Base-by-base conservation (phyloP, 2,113 vertebrate species). In the Shinisaurus crocodilurus region DNA sequence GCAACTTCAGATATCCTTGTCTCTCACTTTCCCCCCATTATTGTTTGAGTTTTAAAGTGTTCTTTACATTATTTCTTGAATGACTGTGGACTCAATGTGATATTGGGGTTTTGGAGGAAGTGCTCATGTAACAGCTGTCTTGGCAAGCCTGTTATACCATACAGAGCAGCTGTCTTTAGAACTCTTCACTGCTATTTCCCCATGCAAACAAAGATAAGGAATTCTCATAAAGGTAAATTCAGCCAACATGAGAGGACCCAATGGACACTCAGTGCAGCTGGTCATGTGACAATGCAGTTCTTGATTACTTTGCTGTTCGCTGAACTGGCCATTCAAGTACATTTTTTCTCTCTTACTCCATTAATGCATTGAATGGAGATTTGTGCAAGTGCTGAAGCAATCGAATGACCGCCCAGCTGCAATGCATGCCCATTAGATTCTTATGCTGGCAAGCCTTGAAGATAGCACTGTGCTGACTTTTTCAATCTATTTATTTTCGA, bases 161-260 rank as follows among this genome's bases (percentile, higher is more conserved):
- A 69, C 90, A 72, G 20, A 43, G 23, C 84, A 29, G 50, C 77
- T 92, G 90, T 93, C 90, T 20, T 74, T 82, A 93, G 27, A 69
- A 18, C 16, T 54, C 7, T 67, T 92, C 18, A 43, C 57, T 45
- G 57, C 79, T 57, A 23, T 34, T 85, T 89, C 23, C 75, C 40
- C 90, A 1, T 37, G 92, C 10, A 0, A 10, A 37, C 1, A 20
- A 89, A 43, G 69, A 93, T 2, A 60, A 54, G 25, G 90, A 92
- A 57, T 74, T 83, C 87, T 92, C 5, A 18, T 87, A 85, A 15
- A 81, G 67, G 48, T 70, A 88, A 88, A 94, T 92, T 90, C 94
- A 87, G 80, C 87, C 81, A 89, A 2, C 5, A 90, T 90, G 60
- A 85, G 72, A 85, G 34, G 57, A 37, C 74, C 88, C 74, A 69